A percentile compares a stretch with the other conserved stretches of the same genome.
These are phyloP conservation scores for Cyclura pinguis DNA, from an alignment of 2,797 vertebrate genomes.

Conservation along the genomic window DNA sequence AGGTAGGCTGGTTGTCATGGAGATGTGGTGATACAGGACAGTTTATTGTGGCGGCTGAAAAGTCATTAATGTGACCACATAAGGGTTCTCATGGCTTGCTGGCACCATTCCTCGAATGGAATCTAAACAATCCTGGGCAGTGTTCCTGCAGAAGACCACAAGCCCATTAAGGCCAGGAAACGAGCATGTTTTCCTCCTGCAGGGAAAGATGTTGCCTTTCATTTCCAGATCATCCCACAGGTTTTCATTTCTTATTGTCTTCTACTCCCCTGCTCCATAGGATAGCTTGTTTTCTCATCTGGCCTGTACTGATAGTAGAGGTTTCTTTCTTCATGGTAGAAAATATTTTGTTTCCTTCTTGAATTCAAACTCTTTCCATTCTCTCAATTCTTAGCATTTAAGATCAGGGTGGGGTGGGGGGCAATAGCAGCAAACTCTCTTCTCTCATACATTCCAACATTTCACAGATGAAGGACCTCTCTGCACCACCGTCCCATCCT, in stretches of 20 bases:
- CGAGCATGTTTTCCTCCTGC: conserved; percentile 2
- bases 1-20: conserved; percentile 3
- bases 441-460: no score
- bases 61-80: conserved; percentile 3
- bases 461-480: no score
- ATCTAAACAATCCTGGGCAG: conserved; percentile 14
- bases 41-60: not conserved
- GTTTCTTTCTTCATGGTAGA: not conserved
- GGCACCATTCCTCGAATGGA: conserved; percentile 21
- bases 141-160: conserved; percentile 35
- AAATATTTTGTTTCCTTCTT: not conserved
- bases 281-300: conserved; percentile 13
- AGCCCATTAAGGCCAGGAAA: conserved; percentile 30
- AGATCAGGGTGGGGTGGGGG: no score
- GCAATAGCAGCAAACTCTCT: not conserved
- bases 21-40: not conserved
- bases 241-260: not conserved
- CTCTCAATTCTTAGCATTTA: not conserved
- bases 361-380: not conserved
- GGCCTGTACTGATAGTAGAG: not conserved
- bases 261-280: not conserved
- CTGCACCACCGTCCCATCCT: no score
- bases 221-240: not conserved
- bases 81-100: conserved; percentile 24
- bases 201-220: conserved; percentile 22